Conservation (phyloP, 2,888 invertebrate species). For the Oligia latruncula region DNA sequence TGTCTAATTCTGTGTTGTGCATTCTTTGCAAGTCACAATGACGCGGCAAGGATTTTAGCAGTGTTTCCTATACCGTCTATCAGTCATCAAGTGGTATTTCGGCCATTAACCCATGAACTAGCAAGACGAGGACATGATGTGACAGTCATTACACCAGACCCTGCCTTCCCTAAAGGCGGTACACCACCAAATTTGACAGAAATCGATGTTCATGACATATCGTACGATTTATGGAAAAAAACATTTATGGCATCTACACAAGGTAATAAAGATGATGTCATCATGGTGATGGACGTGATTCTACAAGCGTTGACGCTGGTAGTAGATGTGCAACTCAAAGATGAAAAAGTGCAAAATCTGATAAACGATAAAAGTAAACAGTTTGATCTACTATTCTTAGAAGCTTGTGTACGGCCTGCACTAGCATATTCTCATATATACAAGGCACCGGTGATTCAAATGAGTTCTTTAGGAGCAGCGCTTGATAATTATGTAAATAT, state of each 20-base stretch:
- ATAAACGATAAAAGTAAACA: slow-evolving; percentile 59
- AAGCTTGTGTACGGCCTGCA: slow-evolving; percentile 62
- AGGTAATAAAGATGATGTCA: slow-evolving; percentile 48
- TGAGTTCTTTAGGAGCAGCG: slow-evolving; percentile 71
- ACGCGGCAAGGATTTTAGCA: slow-evolving; percentile 66
- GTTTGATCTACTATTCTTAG: slow-evolving; percentile 73
- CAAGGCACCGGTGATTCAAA: slow-evolving; percentile 69
- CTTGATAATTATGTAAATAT: slow-evolving; percentile 60
- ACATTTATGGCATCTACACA: slow-evolving; percentile 32
- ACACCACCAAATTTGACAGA: slow-evolving; percentile 79
- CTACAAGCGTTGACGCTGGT: slow-evolving; percentile 29
- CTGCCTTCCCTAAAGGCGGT: slow-evolving; percentile 72
- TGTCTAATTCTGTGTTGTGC: slow-evolving; percentile 3
- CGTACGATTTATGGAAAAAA: slow-evolving; percentile 67
- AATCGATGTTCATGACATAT: slow-evolving; percentile 78
- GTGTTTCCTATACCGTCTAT: slow-evolving; percentile 81
- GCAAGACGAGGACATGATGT: slow-evolving; percentile 84
- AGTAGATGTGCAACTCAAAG: slow-evolving; percentile 50
- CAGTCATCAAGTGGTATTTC: slow-evolving; percentile 84
- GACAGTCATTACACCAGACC: slow-evolving; percentile 81
- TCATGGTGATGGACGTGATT: slow-evolving; percentile 26
- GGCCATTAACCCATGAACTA: slow-evolving; percentile 80
- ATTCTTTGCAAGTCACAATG: slow-evolving; percentile 26
- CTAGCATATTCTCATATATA: slow-evolving; percentile 64
- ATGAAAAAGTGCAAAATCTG: slow-evolving; percentile 63